Evolutionary conservation across 2,113 vertebrate species (phyloP), one percentile per base, ranked within the genome.

Genomic region (Cinclus cinclus): DNA sequence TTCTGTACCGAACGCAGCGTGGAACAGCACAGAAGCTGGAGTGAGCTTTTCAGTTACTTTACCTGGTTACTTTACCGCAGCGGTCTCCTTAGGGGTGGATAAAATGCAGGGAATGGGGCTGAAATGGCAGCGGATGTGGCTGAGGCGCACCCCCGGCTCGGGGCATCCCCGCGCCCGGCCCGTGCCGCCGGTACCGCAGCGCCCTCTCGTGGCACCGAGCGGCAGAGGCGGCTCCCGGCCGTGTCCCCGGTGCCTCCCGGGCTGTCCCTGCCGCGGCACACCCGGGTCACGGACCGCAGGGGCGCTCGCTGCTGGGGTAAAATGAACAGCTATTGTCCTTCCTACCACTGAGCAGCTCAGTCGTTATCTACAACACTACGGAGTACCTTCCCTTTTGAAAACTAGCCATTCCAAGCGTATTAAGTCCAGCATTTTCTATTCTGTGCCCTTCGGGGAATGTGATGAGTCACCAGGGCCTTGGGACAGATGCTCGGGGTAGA

Each of bases 61-160:
- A 37, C 50, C 35, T 41, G 31, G 30, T 24, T 39, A 0, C 30
- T 25, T 56, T 8, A 2, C 42, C 3, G 30, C 58, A 25, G 58
- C 25, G 2, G 13, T 24, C 13, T 37, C 13, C 64, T 24, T 1
- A 4, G 63, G 52, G 28, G 2, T 4, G 58, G 19, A 25, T 42
- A 1, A 18, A 5, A 25, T 1, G 31, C 11, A 28, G 39, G 23
- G 2, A 42, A 8, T 0, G 5, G 4, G 35, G 1, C 23, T 37
- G 35, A 37, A 1, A 1, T 2, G 1, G 8, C 28, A 11, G 17
- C 35, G 6, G 12, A 0, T 0, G 31, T 1, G 6, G 55, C 10
- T 1, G 25, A 6, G 15, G 0, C 1, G 21, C n/a, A 1, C 4
- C 21, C 39, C 39, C 39, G 3, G 50, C 33, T 10, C 46, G 2